Evolutionary conservation across 2,888 invertebrate species (phyloP).

Genomic region (Norana najaformis): DNA sequence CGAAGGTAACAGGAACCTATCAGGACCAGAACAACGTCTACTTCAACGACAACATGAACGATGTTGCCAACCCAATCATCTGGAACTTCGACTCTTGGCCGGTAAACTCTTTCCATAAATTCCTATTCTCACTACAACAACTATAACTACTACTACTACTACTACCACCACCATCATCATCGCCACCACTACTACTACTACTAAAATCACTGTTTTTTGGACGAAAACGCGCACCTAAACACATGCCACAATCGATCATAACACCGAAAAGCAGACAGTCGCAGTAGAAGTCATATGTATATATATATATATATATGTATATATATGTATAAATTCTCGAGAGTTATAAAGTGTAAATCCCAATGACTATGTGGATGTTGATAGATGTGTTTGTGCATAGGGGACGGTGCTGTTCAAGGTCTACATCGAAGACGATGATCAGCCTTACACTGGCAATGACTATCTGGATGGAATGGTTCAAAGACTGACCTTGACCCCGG

Average conservation of each 20-base stretch:
- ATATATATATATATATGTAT: too few species aligned
- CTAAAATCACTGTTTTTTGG: too few species aligned
- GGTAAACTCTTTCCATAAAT: too few species aligned
- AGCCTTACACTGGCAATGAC: not conserved
- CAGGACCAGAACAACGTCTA: not conserved
- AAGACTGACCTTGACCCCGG: not conserved
- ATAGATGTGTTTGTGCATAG: not conserved
- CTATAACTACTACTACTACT: not conserved
- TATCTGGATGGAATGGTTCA: not conserved
- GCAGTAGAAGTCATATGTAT: too few species aligned
- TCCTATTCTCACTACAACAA: not conserved
- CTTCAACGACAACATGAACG: conserved; percentile 28
- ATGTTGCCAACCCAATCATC: conserved; percentile 32
- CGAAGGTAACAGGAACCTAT: not conserved
- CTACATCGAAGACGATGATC: not conserved
- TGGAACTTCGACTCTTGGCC: conserved; percentile 32
- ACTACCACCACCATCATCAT: not conserved
- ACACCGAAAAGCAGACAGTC: too few species aligned
- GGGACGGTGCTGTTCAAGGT: conserved; percentile 18
- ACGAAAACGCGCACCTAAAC: too few species aligned
- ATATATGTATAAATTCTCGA: too few species aligned
- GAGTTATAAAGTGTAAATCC: too few species aligned
- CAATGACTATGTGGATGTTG: too few species aligned
- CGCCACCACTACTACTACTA: not conserved
- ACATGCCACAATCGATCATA: too few species aligned